These are phyloP conservation scores for Drosophila sp. DNA, from an alignment of 1,140 invertebrate genomes.

Conservation along the genomic window DNA sequence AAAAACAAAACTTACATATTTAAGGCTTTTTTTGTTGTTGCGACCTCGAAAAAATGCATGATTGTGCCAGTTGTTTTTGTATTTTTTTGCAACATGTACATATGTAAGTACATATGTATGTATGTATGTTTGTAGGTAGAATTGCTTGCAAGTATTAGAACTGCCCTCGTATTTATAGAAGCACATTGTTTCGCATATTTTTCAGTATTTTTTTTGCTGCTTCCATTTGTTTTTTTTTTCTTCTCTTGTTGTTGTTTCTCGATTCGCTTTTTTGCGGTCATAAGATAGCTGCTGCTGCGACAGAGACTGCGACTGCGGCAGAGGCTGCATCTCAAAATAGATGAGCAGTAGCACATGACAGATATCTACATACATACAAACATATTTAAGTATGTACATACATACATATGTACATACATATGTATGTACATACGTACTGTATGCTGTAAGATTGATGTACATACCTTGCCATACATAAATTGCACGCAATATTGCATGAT, in stretches of 20 bases:
- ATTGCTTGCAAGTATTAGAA: neutral
- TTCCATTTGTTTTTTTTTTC: conserved; percentile 12
- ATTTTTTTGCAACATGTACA: too few species aligned
- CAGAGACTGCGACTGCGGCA: conserved; percentile 47
- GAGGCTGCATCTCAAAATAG: conserved; percentile 71
- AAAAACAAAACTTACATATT: too few species aligned
- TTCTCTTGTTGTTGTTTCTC: conserved; percentile 46
- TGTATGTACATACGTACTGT: neutral
- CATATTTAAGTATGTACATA: neutral
- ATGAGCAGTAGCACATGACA: conserved; percentile 49
- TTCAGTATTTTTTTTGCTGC: conserved; percentile 30
- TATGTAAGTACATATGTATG: neutral
- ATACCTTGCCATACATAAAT: neutral
- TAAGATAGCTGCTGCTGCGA: conserved; percentile 23
- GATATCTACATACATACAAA: neutral
- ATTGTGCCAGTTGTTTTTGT: too few species aligned
- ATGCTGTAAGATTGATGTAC: neutral
- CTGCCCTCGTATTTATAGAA: neutral
- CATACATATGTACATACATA: neutral
- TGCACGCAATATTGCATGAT: neutral
- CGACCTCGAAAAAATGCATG: too few species aligned
- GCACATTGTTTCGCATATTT: conserved; percentile 30
- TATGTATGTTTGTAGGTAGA: neutral
- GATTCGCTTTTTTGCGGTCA: conserved; percentile 47
- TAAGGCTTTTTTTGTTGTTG: too few species aligned